phyloP scores from a whole-genome alignment of 2,113 vertebrate genomes.

The Tragelaphus buxtoni region DNA sequence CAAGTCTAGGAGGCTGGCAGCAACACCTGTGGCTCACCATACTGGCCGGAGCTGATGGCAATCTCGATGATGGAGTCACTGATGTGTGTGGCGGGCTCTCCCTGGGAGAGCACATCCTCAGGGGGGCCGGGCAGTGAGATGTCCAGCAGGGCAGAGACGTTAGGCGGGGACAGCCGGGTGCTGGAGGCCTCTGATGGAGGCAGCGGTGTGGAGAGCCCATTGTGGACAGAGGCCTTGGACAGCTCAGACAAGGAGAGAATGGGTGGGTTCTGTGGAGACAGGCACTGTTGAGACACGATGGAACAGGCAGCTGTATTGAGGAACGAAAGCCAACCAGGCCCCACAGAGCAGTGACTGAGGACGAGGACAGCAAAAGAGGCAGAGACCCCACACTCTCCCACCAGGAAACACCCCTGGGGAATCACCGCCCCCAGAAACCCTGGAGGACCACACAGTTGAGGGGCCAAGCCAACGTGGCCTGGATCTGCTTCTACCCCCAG shows the following conservation, averaged over 20 bases:
- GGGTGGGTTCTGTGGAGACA: constrained; percentile 72
- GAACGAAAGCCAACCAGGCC: not conserved
- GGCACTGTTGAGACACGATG: not conserved
- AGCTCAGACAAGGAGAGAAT: constrained; percentile 81
- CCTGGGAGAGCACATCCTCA: constrained; percentile 93
- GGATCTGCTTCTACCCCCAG: not conserved
- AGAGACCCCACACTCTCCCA: not conserved
- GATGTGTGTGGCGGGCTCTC: constrained; percentile 93
- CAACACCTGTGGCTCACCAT: constrained; percentile 78
- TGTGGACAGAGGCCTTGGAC: constrained; percentile 82
- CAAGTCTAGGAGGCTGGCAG: not conserved
- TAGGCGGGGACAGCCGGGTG: constrained; percentile 92
- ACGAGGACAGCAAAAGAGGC: too few species aligned
- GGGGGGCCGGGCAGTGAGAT: constrained; percentile 97
- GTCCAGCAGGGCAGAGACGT: constrained; percentile 95
- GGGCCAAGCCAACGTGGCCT: not conserved
- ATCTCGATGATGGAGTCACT: constrained; percentile 99
- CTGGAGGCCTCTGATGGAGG: constrained; percentile 80
- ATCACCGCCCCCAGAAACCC: not conserved
- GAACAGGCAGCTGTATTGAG: not conserved
- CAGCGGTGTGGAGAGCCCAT: constrained; percentile 81
- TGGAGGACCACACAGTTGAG: not conserved
- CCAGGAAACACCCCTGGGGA: not conserved
- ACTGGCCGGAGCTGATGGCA: constrained; percentile 97
- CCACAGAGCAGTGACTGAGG: not conserved